These are phyloP conservation scores for Acropternis orthonyx DNA, from an alignment of 2,797 vertebrate genomes.

Conservation along the genomic window DNA sequence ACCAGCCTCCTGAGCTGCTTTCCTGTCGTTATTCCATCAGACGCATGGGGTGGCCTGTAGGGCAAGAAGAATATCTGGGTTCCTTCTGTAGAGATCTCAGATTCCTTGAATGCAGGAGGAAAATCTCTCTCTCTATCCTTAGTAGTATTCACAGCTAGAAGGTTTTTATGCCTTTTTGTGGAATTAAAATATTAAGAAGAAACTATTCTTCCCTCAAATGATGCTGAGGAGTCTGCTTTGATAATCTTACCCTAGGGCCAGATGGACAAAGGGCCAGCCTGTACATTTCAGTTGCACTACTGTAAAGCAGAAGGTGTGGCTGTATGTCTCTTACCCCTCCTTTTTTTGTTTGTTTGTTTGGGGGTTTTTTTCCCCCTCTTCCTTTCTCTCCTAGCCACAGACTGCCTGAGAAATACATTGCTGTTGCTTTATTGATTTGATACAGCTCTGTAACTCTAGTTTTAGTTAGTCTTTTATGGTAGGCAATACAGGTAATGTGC, in stretches of 20 bases:
- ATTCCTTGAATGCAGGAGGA: neutral
- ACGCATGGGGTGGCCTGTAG: rapidly evolving
- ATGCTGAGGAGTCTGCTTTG: neutral
- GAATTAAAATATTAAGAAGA: neutral
- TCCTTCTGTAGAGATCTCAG: neutral
- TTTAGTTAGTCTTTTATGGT: neutral
- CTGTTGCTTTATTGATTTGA: neutral
- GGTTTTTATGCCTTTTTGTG: neutral
- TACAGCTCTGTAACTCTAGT: neutral
- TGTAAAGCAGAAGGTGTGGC: neutral
- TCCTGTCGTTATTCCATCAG: neutral
- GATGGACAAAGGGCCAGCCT: neutral
- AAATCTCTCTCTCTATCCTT: neutral
- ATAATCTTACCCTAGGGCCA: neutral
- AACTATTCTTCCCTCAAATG: neutral
- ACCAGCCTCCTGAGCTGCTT: neutral
- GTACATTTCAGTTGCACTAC: neutral
- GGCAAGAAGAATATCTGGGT: neutral
- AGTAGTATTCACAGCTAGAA: neutral
- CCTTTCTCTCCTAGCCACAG: neutral
- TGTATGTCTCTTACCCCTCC: neutral
- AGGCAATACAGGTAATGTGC: neutral
- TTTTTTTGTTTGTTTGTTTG: neutral
- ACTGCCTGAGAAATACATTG: neutral
- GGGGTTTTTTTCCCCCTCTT: neutral